phyloP scores from a whole-genome alignment of 2,888 invertebrate genomes.

The Imbricaverruca yamaguchii region DNA sequence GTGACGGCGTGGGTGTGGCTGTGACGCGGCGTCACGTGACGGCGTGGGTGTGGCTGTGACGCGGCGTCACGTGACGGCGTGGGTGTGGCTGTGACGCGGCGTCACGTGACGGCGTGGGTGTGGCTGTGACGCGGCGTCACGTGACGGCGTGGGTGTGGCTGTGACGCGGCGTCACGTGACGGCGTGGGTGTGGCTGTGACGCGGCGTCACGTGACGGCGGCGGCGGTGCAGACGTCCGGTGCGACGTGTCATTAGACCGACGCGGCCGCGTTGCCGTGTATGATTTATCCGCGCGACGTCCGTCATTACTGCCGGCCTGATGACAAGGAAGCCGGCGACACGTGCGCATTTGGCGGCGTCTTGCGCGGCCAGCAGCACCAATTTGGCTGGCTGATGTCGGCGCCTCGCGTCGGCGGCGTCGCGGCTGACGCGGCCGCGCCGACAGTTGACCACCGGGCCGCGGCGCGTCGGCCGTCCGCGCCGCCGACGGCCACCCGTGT shows the following conservation, averaged over 20 bases:
- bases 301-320: neutral
- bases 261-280: neutral
- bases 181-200: too few species aligned
- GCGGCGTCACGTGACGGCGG: too few species aligned
- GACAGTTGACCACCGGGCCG: neutral
- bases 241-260: neutral
- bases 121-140: too few species aligned
- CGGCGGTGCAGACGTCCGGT: too few species aligned
- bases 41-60: too few species aligned
- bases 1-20: too few species aligned
- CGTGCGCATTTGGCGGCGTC: constrained; percentile 10
- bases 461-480: neutral
- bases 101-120: too few species aligned
- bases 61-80: too few species aligned
- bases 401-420: neutral
- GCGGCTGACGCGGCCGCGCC: neutral
- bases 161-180: too few species aligned
- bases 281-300: neutral
- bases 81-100: too few species aligned
- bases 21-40: too few species aligned
- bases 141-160: too few species aligned
- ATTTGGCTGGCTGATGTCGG: neutral
- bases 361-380: constrained; percentile 6
- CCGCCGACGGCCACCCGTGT: neutral
- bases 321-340: neutral